Percentiles rank a stretch among this genome's conserved stretches.
Evolutionary conservation across 2,797 vertebrate species (phyloP).

Genomic region (Tokudaia tokunoshimensis): DNA sequence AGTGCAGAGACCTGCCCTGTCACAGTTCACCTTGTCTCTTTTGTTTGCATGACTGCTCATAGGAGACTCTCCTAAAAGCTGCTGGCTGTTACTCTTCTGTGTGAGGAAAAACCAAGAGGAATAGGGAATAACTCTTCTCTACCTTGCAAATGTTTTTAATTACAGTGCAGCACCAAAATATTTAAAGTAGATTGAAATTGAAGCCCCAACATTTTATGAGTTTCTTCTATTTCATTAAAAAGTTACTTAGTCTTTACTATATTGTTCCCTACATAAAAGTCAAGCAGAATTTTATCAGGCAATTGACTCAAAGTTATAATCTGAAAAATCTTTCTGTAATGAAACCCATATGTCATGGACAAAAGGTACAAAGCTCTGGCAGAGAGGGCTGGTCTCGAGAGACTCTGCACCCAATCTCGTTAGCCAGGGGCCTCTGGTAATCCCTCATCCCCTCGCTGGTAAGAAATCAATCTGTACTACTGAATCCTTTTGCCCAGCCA

Average conservation of each 20-base stretch:
- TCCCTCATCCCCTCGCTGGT: conserved; percentile 89
- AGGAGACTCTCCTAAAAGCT: conserved; percentile 1
- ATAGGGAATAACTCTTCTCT: conserved; percentile 27
- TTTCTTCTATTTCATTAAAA: conserved; percentile 89
- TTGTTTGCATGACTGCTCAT: conserved; percentile 21
- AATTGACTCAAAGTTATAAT: conserved; percentile 90
- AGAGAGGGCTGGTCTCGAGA: conserved; percentile 89
- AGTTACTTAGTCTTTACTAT: conserved; percentile 89
- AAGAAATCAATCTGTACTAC: conserved; percentile 91
- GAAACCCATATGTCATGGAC: conserved; percentile 90
- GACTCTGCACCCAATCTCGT: conserved; percentile 90
- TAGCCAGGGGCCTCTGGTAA: conserved; percentile 89
- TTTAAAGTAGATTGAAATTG: conserved; percentile 82
- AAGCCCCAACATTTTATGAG: conserved; percentile 85
- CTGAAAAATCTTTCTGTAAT: conserved; percentile 90
- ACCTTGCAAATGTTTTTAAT: conserved; percentile 62
- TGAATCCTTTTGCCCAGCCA: conserved; percentile 88
- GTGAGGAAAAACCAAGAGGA: background rate
- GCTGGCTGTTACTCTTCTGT: conserved; percentile 11
- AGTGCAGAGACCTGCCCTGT: background rate
- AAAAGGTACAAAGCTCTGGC: conserved; percentile 89
- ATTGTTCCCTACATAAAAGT: conserved; percentile 89
- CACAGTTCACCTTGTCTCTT: background rate
- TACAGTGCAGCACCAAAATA: conserved; percentile 75
- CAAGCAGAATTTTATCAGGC: conserved; percentile 87